Evolutionary conservation across 2,888 invertebrate species (phyloP).

Genomic region (Halictus ligatus): DNA sequence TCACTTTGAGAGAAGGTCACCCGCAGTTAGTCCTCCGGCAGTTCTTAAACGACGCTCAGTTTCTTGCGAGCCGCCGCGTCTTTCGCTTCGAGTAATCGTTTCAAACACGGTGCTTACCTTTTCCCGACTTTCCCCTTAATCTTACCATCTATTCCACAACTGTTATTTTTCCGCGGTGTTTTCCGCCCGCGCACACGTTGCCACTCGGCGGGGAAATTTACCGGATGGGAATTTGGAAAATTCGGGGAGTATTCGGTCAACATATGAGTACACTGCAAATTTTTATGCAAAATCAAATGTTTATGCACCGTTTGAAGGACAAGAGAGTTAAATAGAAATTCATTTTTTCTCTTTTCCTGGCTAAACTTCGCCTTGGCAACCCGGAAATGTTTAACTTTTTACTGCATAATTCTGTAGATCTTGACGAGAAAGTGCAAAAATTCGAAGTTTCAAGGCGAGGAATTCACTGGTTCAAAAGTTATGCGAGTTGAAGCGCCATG

Average conservation of each 20-base stretch:
- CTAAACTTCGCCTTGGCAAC: too few species aligned
- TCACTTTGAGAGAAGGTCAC: neutral
- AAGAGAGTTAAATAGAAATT: neutral
- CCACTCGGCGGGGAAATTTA: neutral
- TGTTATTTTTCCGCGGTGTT: neutral
- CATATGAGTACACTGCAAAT: neutral
- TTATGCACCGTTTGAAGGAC: neutral
- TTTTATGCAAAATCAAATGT: neutral
- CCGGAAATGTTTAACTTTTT: too few species aligned
- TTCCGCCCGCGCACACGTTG: neutral
- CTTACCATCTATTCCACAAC: neutral
- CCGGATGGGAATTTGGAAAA: too few species aligned
- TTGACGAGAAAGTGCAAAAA: too few species aligned
- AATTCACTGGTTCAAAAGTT: too few species aligned
- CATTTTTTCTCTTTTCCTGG: neutral
- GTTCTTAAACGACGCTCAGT: neutral
- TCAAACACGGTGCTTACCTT: slow-evolving; percentile 7
- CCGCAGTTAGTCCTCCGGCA: neutral
- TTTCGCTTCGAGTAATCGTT: slow-evolving; percentile 12
- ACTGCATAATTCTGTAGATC: too few species aligned
- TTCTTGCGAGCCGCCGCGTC: neutral
- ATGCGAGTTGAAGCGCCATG: too few species aligned
- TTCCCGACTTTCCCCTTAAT: neutral
- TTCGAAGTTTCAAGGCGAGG: too few species aligned
- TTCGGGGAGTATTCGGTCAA: too few species aligned